Percentiles rank a stretch among this genome's conserved stretches.
Evolutionary conservation across 2,888 invertebrate genomes (phyloP).

Genomic region (Drosophila dives): DNA sequence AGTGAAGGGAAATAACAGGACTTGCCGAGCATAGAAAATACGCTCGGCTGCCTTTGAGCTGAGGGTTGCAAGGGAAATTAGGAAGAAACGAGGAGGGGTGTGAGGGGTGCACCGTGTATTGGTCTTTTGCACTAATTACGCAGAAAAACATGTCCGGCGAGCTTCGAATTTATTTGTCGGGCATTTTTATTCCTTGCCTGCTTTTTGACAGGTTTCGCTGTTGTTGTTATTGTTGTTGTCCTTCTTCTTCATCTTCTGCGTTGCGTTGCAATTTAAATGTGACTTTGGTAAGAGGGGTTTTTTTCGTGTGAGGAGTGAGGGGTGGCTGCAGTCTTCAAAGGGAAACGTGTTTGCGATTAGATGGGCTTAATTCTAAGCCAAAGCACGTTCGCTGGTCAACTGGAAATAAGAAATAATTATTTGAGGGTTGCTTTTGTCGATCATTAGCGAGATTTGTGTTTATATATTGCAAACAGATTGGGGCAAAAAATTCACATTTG

Average conservation of each 20-base stretch:
- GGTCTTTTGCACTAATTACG: constrained; percentile 69
- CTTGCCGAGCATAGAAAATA: constrained; percentile 24
- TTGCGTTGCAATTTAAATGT: constrained; percentile 66
- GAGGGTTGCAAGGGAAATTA: constrained; percentile 5
- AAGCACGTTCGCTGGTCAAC: constrained; percentile 61
- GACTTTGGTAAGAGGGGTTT: constrained; percentile 4
- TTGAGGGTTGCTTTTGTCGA: constrained; percentile 47
- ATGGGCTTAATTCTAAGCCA: constrained; percentile 74
- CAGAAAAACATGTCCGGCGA: constrained; percentile 63
- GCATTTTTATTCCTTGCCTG: constrained; percentile 18
- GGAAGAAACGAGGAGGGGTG: constrained; percentile 5
- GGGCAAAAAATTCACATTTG: not conserved
- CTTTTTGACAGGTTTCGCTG: constrained; percentile 19
- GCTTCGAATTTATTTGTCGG: constrained; percentile 22
- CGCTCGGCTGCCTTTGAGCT: constrained; percentile 50
- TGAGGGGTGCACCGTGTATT: constrained; percentile 21
- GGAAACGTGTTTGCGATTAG: constrained; percentile 27
- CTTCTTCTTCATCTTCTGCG: constrained; percentile 4
- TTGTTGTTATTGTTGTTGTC: constrained; percentile 7
- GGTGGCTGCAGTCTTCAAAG: constrained; percentile 51
- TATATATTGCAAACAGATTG: constrained; percentile 11
- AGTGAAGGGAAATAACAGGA: constrained; percentile 14
- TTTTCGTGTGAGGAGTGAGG: constrained; percentile 15
- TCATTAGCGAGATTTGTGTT: constrained; percentile 68
- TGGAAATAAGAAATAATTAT: not conserved